Base-by-base conservation (phyloP, 92 coral and sea anemone species). In the Palythoa grandis region DNA sequence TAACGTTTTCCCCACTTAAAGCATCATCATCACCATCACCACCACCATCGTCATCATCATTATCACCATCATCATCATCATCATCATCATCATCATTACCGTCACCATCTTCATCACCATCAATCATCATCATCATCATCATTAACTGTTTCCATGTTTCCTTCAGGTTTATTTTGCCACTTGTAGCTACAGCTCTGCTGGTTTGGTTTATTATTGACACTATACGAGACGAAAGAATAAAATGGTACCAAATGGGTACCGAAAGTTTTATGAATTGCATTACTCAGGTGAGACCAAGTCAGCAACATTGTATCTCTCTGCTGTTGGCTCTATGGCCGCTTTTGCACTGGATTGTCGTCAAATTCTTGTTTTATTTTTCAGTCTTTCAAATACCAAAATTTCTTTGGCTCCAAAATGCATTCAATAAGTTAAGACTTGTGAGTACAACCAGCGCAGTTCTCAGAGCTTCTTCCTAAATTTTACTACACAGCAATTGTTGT, bases 261-360 rank as follows among this genome's bases (percentile, higher is more conserved):
- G 95, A 89, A 50, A 92, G 92, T 11, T 82, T 93, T 3, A 87
- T 93, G 93, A 56, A 74, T 73, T 93, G 95, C 65, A 22, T 93
- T 25, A 87, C 88, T 19, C 95, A 93, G 97, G 97, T 91, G 84
- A 53, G 86, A 39, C 70, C 29, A 19, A 65, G 19, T 20, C 7
- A 5, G 24, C 63, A 24, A 2, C 73, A 23, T 11, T 61, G 19
- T 14, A 16, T 24, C 52, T 24, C 76, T 83, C n/a, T 43, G 20
- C 13, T 2, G 23, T 67, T 15, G 19, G 50, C 16, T 29, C 0
- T 2, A 56, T 22, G 11, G 11, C 69, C 43, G 17, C 25, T 40
- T 57, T 80, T 11, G 20, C 5, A 71, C 48, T 38, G 76, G 11
- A 16, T 12, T n/a, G 38, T n/a, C 5, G 73, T 16, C 13, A n/a